Conservation (phyloP, 2,113 vertebrate genomes). For the Podocnemis expansa region DNA sequence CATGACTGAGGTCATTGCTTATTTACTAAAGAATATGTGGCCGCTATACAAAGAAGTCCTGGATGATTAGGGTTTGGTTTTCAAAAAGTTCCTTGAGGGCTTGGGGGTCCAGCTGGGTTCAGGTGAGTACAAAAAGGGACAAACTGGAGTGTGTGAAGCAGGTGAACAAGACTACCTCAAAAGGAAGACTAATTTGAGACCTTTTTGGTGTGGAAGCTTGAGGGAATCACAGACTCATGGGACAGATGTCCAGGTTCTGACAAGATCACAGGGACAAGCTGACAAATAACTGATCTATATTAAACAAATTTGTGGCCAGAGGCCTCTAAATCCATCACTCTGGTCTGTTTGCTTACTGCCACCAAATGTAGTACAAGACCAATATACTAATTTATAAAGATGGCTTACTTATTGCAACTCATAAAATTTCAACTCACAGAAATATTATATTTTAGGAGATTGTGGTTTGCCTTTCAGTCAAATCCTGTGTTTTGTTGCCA, state of each 20-base stretch:
- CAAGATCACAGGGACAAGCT: neutral
- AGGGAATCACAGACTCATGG: neutral
- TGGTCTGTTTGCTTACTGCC: neutral
- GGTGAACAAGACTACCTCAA: neutral
- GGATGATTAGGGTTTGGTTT: neutral
- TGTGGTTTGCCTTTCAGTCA: neutral
- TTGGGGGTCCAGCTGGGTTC: neutral
- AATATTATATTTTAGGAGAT: neutral
- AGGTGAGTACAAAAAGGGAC: neutral
- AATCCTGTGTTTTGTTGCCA: neutral
- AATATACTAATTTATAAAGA: neutral
- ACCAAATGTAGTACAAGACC: neutral
- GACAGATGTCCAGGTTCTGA: neutral
- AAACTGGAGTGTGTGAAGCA: rapidly evolving
- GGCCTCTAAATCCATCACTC: neutral
- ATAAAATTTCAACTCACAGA: rapidly evolving
- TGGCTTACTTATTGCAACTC: neutral
- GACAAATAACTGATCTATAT: neutral
- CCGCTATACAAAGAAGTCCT: neutral
- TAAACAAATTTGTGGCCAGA: neutral
- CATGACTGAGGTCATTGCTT: neutral
- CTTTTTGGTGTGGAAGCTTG: neutral
- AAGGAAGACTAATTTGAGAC: neutral
- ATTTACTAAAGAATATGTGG: neutral
- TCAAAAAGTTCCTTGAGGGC: neutral